Percentiles rank a stretch among this genome's conserved stretches.
Conservation (phyloP, 2,888 invertebrate genomes). For the Minunthozetes semirufus region DNA sequence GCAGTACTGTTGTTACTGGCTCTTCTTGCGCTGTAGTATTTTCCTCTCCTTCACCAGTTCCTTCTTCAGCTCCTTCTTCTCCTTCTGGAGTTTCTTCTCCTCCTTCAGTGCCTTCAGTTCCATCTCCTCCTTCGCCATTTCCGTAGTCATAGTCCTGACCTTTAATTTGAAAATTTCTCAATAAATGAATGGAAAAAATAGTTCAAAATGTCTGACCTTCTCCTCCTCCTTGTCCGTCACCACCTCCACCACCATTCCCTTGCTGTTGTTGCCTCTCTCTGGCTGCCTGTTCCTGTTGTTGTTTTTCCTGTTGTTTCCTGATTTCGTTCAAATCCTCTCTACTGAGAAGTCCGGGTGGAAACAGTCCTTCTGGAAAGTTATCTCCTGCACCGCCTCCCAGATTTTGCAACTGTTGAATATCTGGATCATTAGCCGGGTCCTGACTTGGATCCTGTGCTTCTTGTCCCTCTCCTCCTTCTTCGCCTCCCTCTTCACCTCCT, state of each 20-base stretch:
- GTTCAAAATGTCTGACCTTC: no score
- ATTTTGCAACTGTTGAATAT: constrained; percentile 37
- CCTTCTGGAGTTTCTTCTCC: not conserved
- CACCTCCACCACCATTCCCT: not conserved
- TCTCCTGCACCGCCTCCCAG: constrained; percentile 30
- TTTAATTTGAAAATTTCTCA: not conserved
- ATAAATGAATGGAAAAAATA: not conserved
- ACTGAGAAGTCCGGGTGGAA: constrained; percentile 33
- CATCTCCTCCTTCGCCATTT: not conserved
- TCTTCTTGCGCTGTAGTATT: not conserved
- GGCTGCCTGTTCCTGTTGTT: constrained; percentile 14
- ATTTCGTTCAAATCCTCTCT: constrained; percentile 28
- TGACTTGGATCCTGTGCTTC: constrained; percentile 29
- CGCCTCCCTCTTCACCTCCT: not conserved
- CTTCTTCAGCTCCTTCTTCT: not conserved
- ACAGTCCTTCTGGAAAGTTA: constrained; percentile 36
- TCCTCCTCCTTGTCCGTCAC: not conserved
- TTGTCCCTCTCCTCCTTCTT: not conserved
- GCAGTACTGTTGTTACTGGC: not conserved
- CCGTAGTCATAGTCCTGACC: constrained; percentile 32
- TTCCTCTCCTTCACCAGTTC: constrained; percentile 1
- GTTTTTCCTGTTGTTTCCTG: constrained; percentile 35
- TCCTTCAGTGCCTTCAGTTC: not conserved
- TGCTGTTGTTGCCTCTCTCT: constrained; percentile 25
- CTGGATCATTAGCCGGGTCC: constrained; percentile 34